These are phyloP conservation scores for Palythoa grandis DNA, from an alignment of 92 coral and sea anemone species.

Conservation along the genomic window DNA sequence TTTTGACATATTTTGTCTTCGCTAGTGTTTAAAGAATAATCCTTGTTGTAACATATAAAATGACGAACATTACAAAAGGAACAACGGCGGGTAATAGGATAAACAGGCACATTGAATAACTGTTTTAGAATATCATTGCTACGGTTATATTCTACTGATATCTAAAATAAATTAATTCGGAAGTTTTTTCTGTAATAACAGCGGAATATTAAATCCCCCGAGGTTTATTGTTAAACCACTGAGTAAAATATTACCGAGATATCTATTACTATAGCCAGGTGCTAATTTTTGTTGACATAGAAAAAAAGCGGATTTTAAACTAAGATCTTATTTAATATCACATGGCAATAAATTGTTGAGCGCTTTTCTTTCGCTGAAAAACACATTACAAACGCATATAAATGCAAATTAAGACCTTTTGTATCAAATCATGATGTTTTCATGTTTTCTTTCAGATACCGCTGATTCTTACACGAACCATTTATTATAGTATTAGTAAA, in stretches of 20 bases:
- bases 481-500: not conserved
- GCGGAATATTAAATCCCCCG: not conserved
- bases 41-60: not conserved
- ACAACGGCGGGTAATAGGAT: not conserved
- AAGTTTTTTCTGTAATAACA: not conserved
- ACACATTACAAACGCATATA: not conserved
- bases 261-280: not conserved
- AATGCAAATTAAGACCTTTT: slow-evolving; percentile 1
- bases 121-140: not conserved
- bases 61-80: not conserved
- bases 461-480: not conserved
- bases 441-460: not conserved
- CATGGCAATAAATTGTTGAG: slow-evolving; percentile 1
- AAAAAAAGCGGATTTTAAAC: not conserved
- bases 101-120: not conserved
- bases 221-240: not conserved
- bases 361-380: slow-evolving; percentile 14
- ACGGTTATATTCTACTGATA: not conserved
- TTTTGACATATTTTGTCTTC: slow-evolving; percentile 28
- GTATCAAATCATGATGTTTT: not conserved
- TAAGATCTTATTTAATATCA: slow-evolving; percentile 19
- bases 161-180: not conserved
- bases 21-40: not conserved
- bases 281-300: not conserved
- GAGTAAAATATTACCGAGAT: not conserved